These are phyloP conservation scores for Octonoba sinensis DNA, from an alignment of 2,888 invertebrate species.

Conservation along the genomic window DNA sequence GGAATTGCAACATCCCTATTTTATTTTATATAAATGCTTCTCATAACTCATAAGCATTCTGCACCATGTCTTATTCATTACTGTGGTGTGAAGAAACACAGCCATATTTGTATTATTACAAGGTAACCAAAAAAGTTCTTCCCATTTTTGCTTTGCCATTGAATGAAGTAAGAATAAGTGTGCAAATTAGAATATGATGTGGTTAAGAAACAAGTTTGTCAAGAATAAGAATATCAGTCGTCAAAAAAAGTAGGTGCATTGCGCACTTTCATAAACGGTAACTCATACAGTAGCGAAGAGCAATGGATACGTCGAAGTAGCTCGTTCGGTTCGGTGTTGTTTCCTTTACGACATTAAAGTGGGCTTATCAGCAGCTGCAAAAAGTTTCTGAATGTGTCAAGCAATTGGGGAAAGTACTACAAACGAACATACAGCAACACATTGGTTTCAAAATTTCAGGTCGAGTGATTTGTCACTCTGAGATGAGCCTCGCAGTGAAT, in stretches of 20 bases:
- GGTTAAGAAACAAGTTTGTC: neutral
- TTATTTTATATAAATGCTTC: no score
- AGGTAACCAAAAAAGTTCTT: no score
- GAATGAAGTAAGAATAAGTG: no score
- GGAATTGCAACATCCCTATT: no score
- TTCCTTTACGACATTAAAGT: neutral
- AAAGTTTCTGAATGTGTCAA: neutral
- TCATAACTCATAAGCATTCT: no score
- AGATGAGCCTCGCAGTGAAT: neutral
- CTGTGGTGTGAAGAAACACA: no score
- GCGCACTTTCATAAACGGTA: neutral
- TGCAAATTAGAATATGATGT: neutral
- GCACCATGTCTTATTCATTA: no score
- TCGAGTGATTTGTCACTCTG: neutral
- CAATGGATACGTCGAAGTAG: neutral
- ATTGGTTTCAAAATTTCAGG: neutral
- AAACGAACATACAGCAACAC: neutral
- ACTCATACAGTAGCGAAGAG: constrained; percentile 3
- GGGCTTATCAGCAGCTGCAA: constrained; percentile 13
- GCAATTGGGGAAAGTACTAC: constrained; percentile 4
- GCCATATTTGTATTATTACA: no score
- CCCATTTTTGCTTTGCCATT: no score
- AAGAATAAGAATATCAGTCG: neutral
- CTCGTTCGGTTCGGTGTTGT: constrained; percentile 4
- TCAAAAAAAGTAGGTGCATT: neutral